Conservation (phyloP, 2,797 vertebrate genomes). For the Anisognathus igniventris region DNA sequence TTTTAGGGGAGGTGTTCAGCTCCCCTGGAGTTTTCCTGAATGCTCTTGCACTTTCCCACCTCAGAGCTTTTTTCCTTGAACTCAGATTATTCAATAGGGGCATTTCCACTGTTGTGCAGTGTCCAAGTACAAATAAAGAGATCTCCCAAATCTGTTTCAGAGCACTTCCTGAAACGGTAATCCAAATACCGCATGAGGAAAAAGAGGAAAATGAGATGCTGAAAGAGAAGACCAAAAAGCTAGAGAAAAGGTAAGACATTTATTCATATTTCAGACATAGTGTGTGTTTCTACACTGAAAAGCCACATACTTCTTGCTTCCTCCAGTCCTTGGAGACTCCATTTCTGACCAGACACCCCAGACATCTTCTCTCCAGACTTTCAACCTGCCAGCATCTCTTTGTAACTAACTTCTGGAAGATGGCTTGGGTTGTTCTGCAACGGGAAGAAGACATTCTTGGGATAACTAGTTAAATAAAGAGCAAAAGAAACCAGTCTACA, state of each 20-base stretch:
- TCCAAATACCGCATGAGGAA: neutral
- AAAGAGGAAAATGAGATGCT: neutral
- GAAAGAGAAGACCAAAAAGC: neutral
- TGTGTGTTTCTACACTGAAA: neutral
- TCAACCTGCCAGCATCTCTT: neutral
- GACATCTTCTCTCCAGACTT: neutral
- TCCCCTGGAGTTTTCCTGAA: neutral
- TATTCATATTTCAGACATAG: neutral
- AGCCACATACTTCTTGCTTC: neutral
- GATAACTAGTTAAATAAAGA: neutral
- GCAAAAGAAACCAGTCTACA: neutral
- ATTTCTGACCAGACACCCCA: neutral
- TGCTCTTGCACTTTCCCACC: neutral
- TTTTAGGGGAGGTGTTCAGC: neutral
- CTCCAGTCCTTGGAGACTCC: neutral
- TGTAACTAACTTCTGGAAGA: neutral
- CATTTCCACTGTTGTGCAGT: neutral
- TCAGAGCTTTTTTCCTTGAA: neutral
- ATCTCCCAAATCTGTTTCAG: conserved; percentile 3
- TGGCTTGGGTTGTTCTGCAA: neutral
- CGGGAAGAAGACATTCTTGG: neutral
- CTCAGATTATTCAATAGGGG: neutral
- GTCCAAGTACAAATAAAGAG: neutral
- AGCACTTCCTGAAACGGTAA: neutral
- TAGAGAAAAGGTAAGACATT: neutral